These are phyloP conservation scores for Drosophila bipectinata DNA, from an alignment of 1,140 invertebrate genomes.

Conservation along the genomic window DNA sequence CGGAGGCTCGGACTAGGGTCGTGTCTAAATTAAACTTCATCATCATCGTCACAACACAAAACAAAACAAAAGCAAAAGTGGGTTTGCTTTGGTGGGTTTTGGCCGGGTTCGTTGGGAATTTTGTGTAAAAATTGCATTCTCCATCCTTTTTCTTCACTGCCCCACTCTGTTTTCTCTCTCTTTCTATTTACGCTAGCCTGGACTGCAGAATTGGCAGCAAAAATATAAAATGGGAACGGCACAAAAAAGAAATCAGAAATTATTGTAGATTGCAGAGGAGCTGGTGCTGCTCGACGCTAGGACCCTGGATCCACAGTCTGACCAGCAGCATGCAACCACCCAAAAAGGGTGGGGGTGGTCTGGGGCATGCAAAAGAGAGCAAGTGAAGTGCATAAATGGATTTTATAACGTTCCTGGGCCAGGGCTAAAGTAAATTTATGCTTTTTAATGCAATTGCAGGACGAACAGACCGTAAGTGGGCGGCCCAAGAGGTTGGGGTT, in stretches of 20 bases:
- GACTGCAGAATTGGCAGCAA: constrained; percentile 75
- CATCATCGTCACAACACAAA: constrained; percentile 68
- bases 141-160: neutral
- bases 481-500: constrained; percentile 19
- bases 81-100: constrained; percentile 6
- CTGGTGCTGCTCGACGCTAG: constrained; percentile 20
- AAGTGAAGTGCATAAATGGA: constrained; percentile 83
- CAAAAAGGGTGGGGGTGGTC: neutral
- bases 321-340: constrained; percentile 70
- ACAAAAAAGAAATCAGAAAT: constrained; percentile 77
- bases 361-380: constrained; percentile 49
- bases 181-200: constrained; percentile 39
- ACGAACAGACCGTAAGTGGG: constrained; percentile 79
- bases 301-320: constrained; percentile 43
- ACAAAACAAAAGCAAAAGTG: constrained; percentile 46
- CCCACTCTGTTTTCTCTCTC: neutral
- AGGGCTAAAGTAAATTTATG: constrained; percentile 82
- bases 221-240: constrained; percentile 57
- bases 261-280: constrained; percentile 75
- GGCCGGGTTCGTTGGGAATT: constrained; percentile 46
- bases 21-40: constrained; percentile 81
- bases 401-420: constrained; percentile 74
- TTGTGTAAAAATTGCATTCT: constrained; percentile 70
- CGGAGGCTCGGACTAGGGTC: constrained; percentile 60
- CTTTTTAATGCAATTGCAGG: constrained; percentile 82